These are phyloP conservation scores for Drosophila ezoana DNA, from an alignment of 2,888 invertebrate genomes.

Conservation along the genomic window DNA sequence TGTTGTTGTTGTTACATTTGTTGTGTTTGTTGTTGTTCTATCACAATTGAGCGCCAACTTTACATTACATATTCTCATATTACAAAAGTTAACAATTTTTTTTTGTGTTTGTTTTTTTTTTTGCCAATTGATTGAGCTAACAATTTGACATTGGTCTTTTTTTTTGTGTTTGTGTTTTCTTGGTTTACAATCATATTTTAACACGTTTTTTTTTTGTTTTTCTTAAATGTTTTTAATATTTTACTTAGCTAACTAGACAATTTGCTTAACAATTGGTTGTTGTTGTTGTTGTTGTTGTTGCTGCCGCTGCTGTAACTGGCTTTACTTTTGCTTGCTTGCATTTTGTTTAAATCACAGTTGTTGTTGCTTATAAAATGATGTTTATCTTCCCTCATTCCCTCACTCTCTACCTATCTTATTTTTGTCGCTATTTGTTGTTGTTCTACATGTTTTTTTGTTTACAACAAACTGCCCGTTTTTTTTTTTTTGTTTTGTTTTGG, in stretches of 20 bases:
- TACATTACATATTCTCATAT: slow-evolving; percentile 59
- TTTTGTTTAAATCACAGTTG: slow-evolving; percentile 71
- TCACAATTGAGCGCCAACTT: slow-evolving; percentile 72
- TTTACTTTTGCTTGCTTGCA: slow-evolving; percentile 33
- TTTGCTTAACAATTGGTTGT: slow-evolving; percentile 70
- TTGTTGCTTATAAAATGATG: slow-evolving; percentile 79
- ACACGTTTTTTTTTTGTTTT: slow-evolving; percentile 31
- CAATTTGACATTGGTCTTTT: slow-evolving; percentile 70
- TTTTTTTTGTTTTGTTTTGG: not conserved
- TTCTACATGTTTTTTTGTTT: slow-evolving; percentile 23
- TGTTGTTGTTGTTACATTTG: slow-evolving; percentile 54
- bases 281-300: slow-evolving; percentile 45
- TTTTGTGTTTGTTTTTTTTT: slow-evolving; percentile 23
- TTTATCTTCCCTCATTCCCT: slow-evolving; percentile 38
- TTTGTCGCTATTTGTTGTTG: slow-evolving; percentile 41
- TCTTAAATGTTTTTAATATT: slow-evolving; percentile 43
- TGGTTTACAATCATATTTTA: slow-evolving; percentile 61
- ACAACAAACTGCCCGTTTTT: slow-evolving; percentile 41
- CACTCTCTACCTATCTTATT: slow-evolving; percentile 22
- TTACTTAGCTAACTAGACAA: slow-evolving; percentile 79
- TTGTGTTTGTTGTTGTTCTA: slow-evolving; percentile 54
- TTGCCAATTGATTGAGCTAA: slow-evolving; percentile 67
- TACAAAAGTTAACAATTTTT: slow-evolving; percentile 78
- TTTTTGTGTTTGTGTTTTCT: slow-evolving; percentile 19
- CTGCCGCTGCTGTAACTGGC: slow-evolving; percentile 55